A percentile compares a stretch with the other conserved stretches of the same genome.
Conservation (phyloP, 2,797 vertebrate species). For the Sitta carolinensis region DNA sequence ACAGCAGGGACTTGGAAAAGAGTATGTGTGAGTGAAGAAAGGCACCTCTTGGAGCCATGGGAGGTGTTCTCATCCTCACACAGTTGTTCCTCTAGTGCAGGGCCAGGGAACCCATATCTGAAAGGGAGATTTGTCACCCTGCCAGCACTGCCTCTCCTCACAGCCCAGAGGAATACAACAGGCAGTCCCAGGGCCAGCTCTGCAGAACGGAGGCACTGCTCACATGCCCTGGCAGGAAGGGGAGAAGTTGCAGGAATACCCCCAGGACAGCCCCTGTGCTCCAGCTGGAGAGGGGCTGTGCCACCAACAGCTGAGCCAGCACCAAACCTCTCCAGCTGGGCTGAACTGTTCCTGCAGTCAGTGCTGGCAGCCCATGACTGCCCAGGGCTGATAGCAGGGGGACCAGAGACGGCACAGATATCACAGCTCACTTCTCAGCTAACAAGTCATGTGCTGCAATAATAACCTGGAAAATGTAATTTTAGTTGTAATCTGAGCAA, state of each 20-base stretch:
- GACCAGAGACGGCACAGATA: background rate
- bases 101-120: accelerated
- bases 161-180: accelerated
- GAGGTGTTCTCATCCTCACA: accelerated
- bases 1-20: background rate
- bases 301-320: background rate
- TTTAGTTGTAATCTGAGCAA: background rate
- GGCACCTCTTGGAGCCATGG: background rate
- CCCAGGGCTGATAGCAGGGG: background rate
- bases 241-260: background rate
- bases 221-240: background rate
- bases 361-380: background rate
- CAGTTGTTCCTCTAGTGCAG: background rate
- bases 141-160: background rate
- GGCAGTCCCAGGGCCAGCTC: background rate
- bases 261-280: background rate
- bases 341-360: background rate
- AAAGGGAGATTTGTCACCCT: background rate
- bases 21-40: accelerated
- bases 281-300: background rate
- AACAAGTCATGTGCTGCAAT: background rate
- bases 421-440: background rate
- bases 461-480: background rate
- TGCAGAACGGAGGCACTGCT: background rate
- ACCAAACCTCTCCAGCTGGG: background rate